Percentiles rank a stretch among this genome's conserved stretches.
These are phyloP conservation scores for Herpetotheres cachinnans DNA, from an alignment of 2,113 vertebrate genomes.

Conservation along the genomic window DNA sequence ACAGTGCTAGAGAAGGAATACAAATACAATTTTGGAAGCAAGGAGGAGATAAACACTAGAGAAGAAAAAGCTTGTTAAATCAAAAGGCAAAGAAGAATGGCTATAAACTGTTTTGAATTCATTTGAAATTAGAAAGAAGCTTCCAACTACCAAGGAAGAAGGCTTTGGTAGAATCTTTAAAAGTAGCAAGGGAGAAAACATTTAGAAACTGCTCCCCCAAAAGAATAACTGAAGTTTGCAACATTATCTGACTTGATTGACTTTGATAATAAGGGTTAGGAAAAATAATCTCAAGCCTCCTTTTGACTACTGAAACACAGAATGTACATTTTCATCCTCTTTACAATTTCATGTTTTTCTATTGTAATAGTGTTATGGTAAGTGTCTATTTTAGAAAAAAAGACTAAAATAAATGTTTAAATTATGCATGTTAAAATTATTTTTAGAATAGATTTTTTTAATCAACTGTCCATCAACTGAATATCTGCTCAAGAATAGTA, in stretches of 20 bases:
- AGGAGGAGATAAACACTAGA: background rate
- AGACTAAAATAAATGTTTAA: background rate
- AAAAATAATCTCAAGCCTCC: background rate
- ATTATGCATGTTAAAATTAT: background rate
- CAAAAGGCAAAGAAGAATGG: background rate
- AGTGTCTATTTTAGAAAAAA: background rate
- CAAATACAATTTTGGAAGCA: background rate
- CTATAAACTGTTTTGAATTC: background rate
- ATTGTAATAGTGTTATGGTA: background rate
- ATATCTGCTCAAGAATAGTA: background rate
- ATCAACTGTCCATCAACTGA: background rate
- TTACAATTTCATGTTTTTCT: background rate
- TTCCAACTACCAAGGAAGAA: background rate
- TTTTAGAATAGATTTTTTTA: background rate
- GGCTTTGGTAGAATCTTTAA: background rate
- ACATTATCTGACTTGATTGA: background rate
- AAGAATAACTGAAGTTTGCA: background rate
- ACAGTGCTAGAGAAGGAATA: background rate
- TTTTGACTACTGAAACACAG: background rate
- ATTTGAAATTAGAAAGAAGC: background rate
- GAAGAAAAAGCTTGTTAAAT: background rate
- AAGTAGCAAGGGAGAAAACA: background rate
- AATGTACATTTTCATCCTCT: background rate
- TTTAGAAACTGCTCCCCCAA: background rate
- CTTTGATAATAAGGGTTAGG: background rate